These are phyloP conservation scores for Naso thynnoides DNA, from an alignment of 2,797 vertebrate species.

Conservation along the genomic window DNA sequence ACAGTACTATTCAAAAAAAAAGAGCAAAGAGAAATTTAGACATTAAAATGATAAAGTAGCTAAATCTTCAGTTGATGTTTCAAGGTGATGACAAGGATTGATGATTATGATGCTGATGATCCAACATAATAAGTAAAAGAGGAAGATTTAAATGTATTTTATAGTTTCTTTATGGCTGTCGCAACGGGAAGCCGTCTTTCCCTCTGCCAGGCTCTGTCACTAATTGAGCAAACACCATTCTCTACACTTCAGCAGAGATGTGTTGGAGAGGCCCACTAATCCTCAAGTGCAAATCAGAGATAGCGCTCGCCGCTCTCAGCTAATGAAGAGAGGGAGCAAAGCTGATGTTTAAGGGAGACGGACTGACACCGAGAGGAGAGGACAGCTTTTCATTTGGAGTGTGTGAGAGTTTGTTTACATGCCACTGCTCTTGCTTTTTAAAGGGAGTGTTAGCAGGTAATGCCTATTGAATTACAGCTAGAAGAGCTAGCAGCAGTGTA, in stretches of 20 bases:
- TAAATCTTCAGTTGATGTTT: not conserved
- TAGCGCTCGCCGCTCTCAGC: conserved; percentile 46
- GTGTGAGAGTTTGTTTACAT: conserved; percentile 58
- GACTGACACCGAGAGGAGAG: conserved; percentile 33
- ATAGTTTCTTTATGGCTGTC: not conserved
- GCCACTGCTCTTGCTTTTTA: conserved; percentile 6
- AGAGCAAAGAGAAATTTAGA: not conserved
- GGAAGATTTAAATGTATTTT: not conserved
- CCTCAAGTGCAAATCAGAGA: conserved; percentile 72
- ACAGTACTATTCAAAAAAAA: not conserved
- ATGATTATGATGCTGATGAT: not conserved
- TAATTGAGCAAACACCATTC: conserved; percentile 48
- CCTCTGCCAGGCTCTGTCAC: conserved; percentile 28
- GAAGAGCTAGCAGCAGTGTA: not conserved
- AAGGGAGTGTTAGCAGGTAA: conserved; percentile 13
- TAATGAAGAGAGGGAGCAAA: conserved; percentile 65
- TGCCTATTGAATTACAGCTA: conserved; percentile 18
- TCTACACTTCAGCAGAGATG: conserved; percentile 50
- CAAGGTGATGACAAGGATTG: not conserved
- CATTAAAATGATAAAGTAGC: not conserved
- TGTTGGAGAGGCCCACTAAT: conserved; percentile 59
- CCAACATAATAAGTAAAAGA: not conserved
- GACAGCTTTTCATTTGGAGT: conserved; percentile 54
- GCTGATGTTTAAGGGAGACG: conserved; percentile 49
- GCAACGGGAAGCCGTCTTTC: conserved; percentile 8